phyloP scores from a whole-genome alignment of 2,797 vertebrate species.

The Clarias pachynema region DNA sequence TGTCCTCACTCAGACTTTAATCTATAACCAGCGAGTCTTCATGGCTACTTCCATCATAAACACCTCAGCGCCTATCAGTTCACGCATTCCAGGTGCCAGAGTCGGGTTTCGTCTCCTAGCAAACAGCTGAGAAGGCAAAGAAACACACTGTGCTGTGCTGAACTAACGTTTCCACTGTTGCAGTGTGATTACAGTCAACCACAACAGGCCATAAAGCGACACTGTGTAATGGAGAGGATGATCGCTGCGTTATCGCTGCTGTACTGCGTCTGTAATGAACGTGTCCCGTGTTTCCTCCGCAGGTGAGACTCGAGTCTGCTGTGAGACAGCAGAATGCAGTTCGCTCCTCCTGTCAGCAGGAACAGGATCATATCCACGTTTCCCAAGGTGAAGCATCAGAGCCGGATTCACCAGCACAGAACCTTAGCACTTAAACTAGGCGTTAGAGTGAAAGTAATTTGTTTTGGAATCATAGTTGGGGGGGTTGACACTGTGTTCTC shows the following conservation, averaged over 20 bases:
- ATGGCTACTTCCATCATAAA: not conserved
- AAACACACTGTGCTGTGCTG: not conserved
- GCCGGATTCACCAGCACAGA: too few relatives aligned
- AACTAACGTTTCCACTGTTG: not conserved
- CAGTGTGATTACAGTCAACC: not conserved
- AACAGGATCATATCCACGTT: conserved; percentile 81
- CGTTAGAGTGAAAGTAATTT: not conserved
- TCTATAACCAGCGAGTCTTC: too few relatives aligned
- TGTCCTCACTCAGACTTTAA: too few relatives aligned
- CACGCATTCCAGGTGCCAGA: not conserved
- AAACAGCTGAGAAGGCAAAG: conserved; percentile 29
- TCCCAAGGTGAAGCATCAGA: conserved; percentile 77
- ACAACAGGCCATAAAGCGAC: not conserved
- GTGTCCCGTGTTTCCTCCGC: conserved; percentile 48
- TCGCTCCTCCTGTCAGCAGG: conserved; percentile 74
- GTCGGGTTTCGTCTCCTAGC: conserved; percentile 23
- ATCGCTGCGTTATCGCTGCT: too few relatives aligned
- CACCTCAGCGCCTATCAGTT: not conserved
- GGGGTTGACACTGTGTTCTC: too few relatives aligned
- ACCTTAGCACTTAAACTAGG: not conserved
- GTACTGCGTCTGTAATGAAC: conserved; percentile 28
- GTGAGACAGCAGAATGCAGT: conserved; percentile 67
- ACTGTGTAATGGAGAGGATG: not conserved
- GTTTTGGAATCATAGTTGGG: not conserved
- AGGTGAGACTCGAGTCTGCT: conserved; percentile 54